Evolutionary conservation across 2,797 vertebrate genomes (phyloP), one percentile per base, ranked within the genome.

Genomic region (Pelochelys cantorii): DNA sequence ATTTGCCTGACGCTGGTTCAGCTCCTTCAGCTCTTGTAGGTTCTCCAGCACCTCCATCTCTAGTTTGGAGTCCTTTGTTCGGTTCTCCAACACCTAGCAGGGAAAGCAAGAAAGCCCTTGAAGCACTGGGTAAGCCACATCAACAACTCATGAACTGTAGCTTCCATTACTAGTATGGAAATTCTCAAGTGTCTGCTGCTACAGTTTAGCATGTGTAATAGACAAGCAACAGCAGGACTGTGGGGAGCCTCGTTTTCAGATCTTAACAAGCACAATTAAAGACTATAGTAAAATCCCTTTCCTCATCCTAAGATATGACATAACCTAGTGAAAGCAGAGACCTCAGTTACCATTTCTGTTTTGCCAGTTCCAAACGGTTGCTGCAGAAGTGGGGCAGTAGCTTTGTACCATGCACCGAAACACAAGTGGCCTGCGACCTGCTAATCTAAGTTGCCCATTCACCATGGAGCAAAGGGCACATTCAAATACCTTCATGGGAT

Each of bases 1-100:
- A 0, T 98, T 98, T 3, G 99, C 99, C 98, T 99, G 99, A 10
- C 99, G 98, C 97, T 99, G 99, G 98, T 99, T 99, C 79, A 99
- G 98, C 84, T 99, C 99, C 96, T 99, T 99, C 94, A 99, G 98
- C 97, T 99, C 99, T 98, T 99, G 99, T 53, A 99, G 98, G 96
- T 99, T 99, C 97, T 99, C 99, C 97, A 99, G 97, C 25, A 99
- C 99, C 94, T 99, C 99, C 99, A 99, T 99, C 97, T 99, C 99
- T 97, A 99, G 97, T 96, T 99, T 99, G 9, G 99, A 99, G 97
- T 99, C 99, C 88, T 99, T 99, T 23, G 99, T 99, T 56, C 99
- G 98, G 96, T 99, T 99, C 97, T 99, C 99, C 95, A 99, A 95
- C 87, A 99, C 99, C 99, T 99, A 94, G 31, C 0, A 31, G n/a